Percentiles rank a stretch among this genome's conserved stretches.
Conservation (phyloP, 2,113 vertebrate species). For the Crotalus helleri region DNA sequence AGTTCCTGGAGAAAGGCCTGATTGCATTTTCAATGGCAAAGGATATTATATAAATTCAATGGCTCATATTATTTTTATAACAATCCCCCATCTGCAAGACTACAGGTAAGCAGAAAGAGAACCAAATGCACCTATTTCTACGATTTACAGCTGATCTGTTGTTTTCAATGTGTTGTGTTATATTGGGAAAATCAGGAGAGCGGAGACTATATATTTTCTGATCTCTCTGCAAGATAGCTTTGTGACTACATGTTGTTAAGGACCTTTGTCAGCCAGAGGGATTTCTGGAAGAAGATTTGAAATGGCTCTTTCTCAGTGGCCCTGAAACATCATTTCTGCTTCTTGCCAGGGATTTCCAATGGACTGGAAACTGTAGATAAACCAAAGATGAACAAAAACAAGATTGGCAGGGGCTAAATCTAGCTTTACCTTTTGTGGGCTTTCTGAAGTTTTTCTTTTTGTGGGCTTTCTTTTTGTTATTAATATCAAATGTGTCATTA, state of each 20-base stretch:
- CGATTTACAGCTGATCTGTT: constrained; percentile 15
- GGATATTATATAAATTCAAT: neutral
- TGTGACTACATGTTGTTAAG: neutral
- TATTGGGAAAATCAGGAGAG: constrained; percentile 28
- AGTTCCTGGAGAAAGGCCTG: neutral
- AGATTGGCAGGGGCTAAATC: constrained; percentile 24
- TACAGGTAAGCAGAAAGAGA: neutral
- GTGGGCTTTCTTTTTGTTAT: neutral
- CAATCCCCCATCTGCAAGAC: constrained; percentile 8
- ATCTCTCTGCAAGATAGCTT: neutral
- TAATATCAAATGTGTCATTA: neutral
- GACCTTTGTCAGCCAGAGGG: constrained; percentile 9
- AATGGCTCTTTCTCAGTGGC: constrained; percentile 11
- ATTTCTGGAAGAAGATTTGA: neutral
- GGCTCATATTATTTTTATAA: neutral
- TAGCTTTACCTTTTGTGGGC: constrained; percentile 19
- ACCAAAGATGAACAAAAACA: constrained; percentile 30
- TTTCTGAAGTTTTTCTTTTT: neutral
- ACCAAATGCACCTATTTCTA: neutral
- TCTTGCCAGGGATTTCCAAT: neutral
- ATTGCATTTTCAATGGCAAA: neutral
- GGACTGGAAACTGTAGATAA: constrained; percentile 41
- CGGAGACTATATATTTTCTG: neutral
- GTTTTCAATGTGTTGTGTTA: constrained; percentile 38
- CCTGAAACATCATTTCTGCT: neutral